phyloP scores from a whole-genome alignment of 2,113 vertebrate species.

The Macaca nemestrina region DNA sequence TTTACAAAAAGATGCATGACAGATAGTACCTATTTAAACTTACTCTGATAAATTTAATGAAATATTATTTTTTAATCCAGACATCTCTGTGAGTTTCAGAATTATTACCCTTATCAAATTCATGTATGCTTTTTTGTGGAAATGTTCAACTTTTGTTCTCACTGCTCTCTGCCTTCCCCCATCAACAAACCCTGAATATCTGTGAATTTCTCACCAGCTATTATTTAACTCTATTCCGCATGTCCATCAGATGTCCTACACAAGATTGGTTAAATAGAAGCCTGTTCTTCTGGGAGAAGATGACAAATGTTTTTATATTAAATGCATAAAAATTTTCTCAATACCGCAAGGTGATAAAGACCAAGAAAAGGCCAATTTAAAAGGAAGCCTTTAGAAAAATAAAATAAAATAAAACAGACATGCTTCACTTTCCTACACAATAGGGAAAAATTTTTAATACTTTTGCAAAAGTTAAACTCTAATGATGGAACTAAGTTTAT shows the following conservation, averaged over 20 bases:
- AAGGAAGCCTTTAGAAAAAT: background rate
- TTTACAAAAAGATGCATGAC: background rate
- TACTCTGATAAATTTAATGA: background rate
- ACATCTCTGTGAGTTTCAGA: background rate
- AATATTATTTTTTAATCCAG: background rate
- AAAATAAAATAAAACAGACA: no score
- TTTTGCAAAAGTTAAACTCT: background rate
- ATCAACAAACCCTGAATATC: background rate
- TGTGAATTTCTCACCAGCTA: background rate
- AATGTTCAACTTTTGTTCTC: fast-evolving
- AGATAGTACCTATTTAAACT: background rate
- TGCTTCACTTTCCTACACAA: background rate
- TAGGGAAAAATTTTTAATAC: no score
- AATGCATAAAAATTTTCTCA: background rate
- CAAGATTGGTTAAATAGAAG: background rate
- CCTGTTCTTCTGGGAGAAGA: background rate
- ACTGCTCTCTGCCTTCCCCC: fast-evolving
- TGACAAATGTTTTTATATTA: background rate
- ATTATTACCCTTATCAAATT: background rate
- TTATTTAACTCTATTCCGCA: no score
- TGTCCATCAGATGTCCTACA: fast-evolving
- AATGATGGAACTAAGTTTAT: background rate
- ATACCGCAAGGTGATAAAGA: background rate
- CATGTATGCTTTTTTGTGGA: no score
- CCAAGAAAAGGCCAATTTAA: background rate